These are phyloP conservation scores for Omphaloscelis lunosa DNA, from an alignment of 2,888 invertebrate genomes.

Conservation along the genomic window DNA sequence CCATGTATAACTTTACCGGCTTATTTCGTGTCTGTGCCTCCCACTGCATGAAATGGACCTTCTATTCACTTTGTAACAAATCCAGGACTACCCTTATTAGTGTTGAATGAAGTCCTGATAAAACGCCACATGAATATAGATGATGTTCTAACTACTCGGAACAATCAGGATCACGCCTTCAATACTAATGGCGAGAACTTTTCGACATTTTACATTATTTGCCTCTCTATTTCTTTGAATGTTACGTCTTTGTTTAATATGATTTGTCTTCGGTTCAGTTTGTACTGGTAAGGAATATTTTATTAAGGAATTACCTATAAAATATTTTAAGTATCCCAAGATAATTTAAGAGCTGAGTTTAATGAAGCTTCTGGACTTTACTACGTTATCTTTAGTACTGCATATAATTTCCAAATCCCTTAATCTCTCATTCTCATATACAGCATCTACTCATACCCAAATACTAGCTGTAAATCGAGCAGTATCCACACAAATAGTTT, in stretches of 20 bases:
- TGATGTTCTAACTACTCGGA: conserved; percentile 13
- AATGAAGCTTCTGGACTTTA: conserved; percentile 1
- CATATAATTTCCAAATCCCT: conserved; percentile 15
- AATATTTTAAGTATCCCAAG: neutral
- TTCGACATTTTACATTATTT: conserved; percentile 20
- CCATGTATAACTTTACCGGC: neutral
- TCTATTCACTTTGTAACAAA: conserved; percentile 7
- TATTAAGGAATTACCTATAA: neutral
- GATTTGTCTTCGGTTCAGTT: neutral
- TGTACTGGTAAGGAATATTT: neutral
- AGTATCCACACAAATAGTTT: conserved; percentile 3
- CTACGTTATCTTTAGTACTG: neutral
- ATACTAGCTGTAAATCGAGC: neutral
- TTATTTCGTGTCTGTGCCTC: neutral
- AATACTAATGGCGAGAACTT: conserved; percentile 21
- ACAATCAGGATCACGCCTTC: conserved; percentile 8
- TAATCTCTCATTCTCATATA: neutral
- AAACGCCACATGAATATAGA: conserved; percentile 35
- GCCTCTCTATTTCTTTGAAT: neutral
- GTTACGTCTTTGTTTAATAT: conserved; percentile 1
- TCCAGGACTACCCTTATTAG: neutral
- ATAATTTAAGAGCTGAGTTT: conserved; percentile 7
- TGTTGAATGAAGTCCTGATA: conserved; percentile 14
- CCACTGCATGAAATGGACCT: neutral
- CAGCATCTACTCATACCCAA: neutral